phyloP scores from a whole-genome alignment of 2,888 invertebrate species.

The Drosophila borealis region DNA sequence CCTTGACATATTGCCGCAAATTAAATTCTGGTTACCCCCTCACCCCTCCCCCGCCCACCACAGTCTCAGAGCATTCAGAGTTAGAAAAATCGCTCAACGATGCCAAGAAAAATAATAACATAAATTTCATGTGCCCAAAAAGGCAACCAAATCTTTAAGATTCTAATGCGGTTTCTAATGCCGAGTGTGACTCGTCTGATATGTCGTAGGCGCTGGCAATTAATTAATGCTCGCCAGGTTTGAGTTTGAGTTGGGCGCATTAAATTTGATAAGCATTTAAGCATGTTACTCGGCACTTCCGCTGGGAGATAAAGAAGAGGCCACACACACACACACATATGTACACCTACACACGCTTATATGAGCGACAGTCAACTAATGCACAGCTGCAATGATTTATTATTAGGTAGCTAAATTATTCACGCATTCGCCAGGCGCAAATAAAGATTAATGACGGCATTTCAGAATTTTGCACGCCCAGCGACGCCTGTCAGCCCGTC shows the following conservation, averaged over 20 bases:
- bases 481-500: constrained; percentile 69
- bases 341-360: constrained; percentile 1
- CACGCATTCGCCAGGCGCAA: constrained; percentile 74
- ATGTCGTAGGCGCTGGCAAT: constrained; percentile 58
- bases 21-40: constrained; percentile 17
- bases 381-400: constrained; percentile 80
- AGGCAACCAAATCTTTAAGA: constrained; percentile 22
- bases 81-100: constrained; percentile 7
- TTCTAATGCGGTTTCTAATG: neutral
- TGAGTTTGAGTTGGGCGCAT: constrained; percentile 46
- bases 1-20: constrained; percentile 34
- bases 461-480: constrained; percentile 72
- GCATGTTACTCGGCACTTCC: constrained; percentile 79
- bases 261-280: constrained; percentile 79
- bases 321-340: constrained; percentile 8
- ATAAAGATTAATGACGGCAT: constrained; percentile 81
- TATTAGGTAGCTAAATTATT: constrained; percentile 82
- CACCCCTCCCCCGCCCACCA: neutral
- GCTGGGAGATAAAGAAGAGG: constrained; percentile 49
- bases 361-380: constrained; percentile 72
- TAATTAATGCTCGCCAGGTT: constrained; percentile 79
- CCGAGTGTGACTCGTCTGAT: constrained; percentile 6
- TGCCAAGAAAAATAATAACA: constrained; percentile 24
- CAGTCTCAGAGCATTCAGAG: neutral
- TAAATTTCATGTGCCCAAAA: constrained; percentile 14